Percentiles rank a stretch among this genome's conserved stretches.
These are phyloP conservation scores for Cephalopachus bancanus DNA, from an alignment of 2,797 vertebrate species.

Conservation along the genomic window DNA sequence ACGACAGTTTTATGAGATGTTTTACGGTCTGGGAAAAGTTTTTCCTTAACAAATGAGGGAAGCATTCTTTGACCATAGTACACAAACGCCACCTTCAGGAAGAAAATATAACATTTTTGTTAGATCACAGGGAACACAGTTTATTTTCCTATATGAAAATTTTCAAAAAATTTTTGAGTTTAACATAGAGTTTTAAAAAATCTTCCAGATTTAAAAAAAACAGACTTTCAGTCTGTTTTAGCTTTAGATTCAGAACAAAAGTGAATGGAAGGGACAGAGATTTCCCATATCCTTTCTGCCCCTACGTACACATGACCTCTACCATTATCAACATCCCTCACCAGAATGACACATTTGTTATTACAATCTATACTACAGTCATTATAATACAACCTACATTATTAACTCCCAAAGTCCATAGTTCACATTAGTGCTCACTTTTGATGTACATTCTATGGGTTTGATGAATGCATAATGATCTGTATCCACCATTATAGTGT, in stretches of 20 bases:
- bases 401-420: background rate
- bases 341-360: background rate
- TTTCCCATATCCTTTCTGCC: background rate
- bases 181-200: background rate
- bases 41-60: background rate
- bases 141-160: slow-evolving; percentile 2
- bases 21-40: background rate
- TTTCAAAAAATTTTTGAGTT: background rate
- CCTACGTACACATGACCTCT: too few species aligned
- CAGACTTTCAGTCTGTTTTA: background rate
- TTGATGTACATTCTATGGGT: background rate
- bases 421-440: background rate
- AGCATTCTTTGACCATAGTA: slow-evolving; percentile 68
- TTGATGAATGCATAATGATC: background rate
- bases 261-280: background rate
- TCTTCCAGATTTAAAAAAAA: background rate
- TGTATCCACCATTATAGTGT: background rate
- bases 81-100: slow-evolving; percentile 87
- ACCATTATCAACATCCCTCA: too few species aligned
- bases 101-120: slow-evolving; percentile 32
- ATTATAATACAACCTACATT: background rate
- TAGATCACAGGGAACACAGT: background rate
- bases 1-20: slow-evolving; percentile 67
- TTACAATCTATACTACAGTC: too few species aligned
- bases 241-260: background rate